Evolutionary conservation across 1,140 invertebrate species (phyloP).

Genomic region (Grapholita molesta): DNA sequence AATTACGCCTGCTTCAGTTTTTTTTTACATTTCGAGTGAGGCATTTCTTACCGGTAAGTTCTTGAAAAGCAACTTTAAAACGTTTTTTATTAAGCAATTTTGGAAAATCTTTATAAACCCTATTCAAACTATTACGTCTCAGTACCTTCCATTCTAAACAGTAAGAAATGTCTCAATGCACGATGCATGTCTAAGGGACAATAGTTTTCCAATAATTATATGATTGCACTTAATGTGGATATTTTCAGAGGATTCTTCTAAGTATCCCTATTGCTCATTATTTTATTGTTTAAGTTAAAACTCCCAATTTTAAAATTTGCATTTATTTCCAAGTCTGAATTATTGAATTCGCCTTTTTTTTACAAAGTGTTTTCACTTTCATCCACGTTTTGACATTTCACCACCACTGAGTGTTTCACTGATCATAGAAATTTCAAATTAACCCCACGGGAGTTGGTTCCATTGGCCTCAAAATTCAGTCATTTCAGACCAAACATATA

Average conservation of each 20-base stretch:
- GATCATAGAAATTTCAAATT: not conserved
- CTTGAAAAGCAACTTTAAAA: not conserved
- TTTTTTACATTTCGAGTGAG: conserved; percentile 22
- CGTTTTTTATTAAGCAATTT: too few species aligned
- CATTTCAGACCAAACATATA: conserved; percentile 22
- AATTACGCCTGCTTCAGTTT: not conserved
- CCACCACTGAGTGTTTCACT: not conserved
- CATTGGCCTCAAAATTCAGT: conserved; percentile 21
- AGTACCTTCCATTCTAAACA: not conserved
- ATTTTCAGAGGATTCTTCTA: not conserved
- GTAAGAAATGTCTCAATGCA: not conserved
- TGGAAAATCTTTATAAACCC: too few species aligned
- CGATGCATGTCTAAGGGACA: not conserved
- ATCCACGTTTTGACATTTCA: not conserved
- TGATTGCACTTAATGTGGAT: conserved; percentile 15
- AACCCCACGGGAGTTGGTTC: conserved; percentile 4
- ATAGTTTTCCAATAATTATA: not conserved
- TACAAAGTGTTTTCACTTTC: conserved; percentile 15
- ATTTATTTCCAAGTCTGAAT: conserved; percentile 11
- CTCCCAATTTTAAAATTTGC: not conserved
- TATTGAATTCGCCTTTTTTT: not conserved
- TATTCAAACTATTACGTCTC: not conserved
- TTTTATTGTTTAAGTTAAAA: not conserved
- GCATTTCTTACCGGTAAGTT: not conserved
- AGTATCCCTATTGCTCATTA: conserved; percentile 5